A percentile compares a stretch with the other conserved stretches of the same genome.
phyloP scores from a whole-genome alignment of 2,113 vertebrate species.

The Herpailurus yagouaroundi region DNA sequence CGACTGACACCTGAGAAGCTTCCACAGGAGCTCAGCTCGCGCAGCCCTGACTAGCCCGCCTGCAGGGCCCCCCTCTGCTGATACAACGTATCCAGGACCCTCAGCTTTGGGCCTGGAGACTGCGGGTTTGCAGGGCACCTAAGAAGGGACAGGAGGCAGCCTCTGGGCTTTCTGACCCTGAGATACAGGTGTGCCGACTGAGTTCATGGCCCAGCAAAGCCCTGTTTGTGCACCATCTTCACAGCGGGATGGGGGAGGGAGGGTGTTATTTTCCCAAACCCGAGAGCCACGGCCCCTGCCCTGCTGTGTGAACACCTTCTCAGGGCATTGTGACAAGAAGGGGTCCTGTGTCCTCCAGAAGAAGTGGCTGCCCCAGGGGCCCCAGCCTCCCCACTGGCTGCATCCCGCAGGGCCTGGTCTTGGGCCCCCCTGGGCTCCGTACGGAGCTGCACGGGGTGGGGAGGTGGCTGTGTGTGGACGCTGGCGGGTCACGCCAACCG shows the following conservation, averaged over 20 bases:
- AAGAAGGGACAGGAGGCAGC: slow-evolving; percentile 62
- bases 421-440: background rate
- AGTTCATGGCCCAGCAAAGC: background rate
- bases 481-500: no score
- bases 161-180: slow-evolving; percentile 57
- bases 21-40: background rate
- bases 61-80: background rate
- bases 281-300: background rate
- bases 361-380: background rate
- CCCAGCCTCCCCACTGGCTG: background rate
- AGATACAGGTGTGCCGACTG: accelerated
- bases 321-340: background rate
- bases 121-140: slow-evolving; percentile 58
- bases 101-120: background rate
- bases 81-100: background rate
- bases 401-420: background rate
- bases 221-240: background rate
- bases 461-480: background rate
- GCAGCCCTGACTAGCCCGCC: background rate
- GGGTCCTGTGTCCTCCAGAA: slow-evolving; percentile 1
- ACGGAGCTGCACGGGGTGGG: background rate
- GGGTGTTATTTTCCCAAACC: background rate
- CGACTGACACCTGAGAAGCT: background rate
- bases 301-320: background rate
- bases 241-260: background rate